phyloP scores from a whole-genome alignment of 1,140 invertebrate species.

The Aporrectodea caliginosa region DNA sequence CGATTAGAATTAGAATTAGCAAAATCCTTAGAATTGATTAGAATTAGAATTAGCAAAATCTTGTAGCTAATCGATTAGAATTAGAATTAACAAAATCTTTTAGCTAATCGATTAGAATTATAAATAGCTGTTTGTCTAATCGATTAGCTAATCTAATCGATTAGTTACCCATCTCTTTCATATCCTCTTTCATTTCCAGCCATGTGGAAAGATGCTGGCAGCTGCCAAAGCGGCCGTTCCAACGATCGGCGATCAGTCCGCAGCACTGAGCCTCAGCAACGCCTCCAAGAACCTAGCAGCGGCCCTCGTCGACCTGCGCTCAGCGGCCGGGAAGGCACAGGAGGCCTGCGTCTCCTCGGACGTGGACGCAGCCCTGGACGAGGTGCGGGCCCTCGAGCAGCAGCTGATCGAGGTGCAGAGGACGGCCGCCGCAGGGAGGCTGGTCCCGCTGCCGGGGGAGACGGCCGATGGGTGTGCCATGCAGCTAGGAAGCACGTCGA shows the following conservation, averaged over 20 bases:
- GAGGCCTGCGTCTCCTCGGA: slow-evolving; percentile 84
- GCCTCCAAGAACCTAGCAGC: slow-evolving; percentile 71
- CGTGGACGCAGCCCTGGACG: slow-evolving; percentile 67
- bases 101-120: no score
- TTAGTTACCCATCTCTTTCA: no score
- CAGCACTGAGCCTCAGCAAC: slow-evolving; percentile 68
- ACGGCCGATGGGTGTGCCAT: slow-evolving; percentile 72
- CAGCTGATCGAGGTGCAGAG: slow-evolving; percentile 77
- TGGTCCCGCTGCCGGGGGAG: slow-evolving; percentile 81
- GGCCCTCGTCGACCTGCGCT: slow-evolving; percentile 73
- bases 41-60: no score
- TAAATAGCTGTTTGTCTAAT: no score
- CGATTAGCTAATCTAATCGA: no score
- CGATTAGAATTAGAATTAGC: no score
- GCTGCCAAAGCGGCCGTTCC: slow-evolving; percentile 76
- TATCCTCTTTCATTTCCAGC: slow-evolving; percentile 44
- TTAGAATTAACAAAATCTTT: no score
- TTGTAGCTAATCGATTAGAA: no score
- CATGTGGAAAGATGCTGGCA: slow-evolving; percentile 67
- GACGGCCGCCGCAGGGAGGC: slow-evolving; percentile 66
- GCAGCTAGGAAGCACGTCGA: slow-evolving; percentile 68
- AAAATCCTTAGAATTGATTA: no score
- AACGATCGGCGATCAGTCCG: slow-evolving; percentile 75
- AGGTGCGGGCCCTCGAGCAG: slow-evolving; percentile 66
- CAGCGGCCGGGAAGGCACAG: slow-evolving; percentile 70